Conservation (phyloP, 2,113 vertebrate species). For the Cardinalis cardinalis region DNA sequence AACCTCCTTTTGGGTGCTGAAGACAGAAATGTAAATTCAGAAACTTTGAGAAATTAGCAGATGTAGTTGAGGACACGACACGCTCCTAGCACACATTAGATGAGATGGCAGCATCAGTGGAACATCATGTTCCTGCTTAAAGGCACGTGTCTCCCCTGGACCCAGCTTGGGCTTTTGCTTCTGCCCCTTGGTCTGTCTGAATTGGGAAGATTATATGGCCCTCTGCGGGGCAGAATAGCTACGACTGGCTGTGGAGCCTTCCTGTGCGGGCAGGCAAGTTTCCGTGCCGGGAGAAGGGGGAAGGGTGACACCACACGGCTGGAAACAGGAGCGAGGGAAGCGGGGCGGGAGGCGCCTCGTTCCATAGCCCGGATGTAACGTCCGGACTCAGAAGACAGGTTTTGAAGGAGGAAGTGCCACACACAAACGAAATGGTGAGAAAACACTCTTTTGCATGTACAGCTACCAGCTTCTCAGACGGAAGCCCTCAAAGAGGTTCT, state of each 20-base stretch:
- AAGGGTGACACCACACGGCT: neutral
- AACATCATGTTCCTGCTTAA: neutral
- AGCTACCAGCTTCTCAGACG: neutral
- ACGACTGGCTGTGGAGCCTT: neutral
- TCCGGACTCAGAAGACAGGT: neutral
- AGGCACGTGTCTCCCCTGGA: neutral
- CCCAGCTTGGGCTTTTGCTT: neutral
- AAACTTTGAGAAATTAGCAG: neutral
- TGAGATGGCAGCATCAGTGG: neutral
- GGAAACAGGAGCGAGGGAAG: neutral
- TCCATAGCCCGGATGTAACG: accelerated
- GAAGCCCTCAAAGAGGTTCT: neutral
- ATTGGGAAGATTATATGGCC: no score
- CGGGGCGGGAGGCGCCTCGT: neutral
- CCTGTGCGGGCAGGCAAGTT: neutral
- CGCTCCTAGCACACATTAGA: neutral
- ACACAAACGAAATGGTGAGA: accelerated
- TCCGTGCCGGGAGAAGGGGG: neutral
- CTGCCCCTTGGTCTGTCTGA: neutral
- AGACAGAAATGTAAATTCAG: neutral
- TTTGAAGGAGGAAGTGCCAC: neutral
- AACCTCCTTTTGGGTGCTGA: neutral
- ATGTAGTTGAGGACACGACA: neutral
- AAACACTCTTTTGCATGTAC: neutral
- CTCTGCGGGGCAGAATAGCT: neutral